Conservation (phyloP, 2,113 vertebrate species). For the Nothobranchius furzeri region DNA sequence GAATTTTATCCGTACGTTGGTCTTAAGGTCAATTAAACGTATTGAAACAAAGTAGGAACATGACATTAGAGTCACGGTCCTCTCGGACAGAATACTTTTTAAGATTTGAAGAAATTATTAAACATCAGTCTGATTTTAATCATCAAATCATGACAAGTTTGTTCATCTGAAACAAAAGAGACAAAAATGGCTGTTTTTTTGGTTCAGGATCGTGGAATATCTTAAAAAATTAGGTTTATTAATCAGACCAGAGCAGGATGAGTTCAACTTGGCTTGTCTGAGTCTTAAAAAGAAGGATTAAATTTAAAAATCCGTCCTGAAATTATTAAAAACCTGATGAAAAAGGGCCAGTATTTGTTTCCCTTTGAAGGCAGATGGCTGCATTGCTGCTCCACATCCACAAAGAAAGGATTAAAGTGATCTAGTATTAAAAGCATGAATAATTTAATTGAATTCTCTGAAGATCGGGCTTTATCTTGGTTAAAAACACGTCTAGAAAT, state of each 20-base stretch:
- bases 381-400: not conserved
- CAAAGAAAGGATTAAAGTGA: not conserved
- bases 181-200: not conserved
- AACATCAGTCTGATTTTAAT: no score
- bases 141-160: no score
- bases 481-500: not conserved
- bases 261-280: no score
- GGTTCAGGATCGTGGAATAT: not conserved
- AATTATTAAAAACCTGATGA: not conserved
- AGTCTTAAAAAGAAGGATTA: not conserved
- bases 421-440: not conserved
- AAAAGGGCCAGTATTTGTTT: not conserved
- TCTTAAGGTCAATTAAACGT: no score
- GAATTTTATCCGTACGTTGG: no score
- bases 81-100: no score
- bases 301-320: not conserved
- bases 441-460: not conserved
- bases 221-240: not conserved
- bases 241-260: not conserved
- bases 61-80: no score
- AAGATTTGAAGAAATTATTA: no score
- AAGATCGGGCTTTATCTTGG: not conserved
- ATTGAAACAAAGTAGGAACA: no score
- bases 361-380: not conserved
- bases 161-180: not conserved